These are phyloP conservation scores for Troides helena DNA, from an alignment of 2,888 invertebrate species.

Conservation along the genomic window DNA sequence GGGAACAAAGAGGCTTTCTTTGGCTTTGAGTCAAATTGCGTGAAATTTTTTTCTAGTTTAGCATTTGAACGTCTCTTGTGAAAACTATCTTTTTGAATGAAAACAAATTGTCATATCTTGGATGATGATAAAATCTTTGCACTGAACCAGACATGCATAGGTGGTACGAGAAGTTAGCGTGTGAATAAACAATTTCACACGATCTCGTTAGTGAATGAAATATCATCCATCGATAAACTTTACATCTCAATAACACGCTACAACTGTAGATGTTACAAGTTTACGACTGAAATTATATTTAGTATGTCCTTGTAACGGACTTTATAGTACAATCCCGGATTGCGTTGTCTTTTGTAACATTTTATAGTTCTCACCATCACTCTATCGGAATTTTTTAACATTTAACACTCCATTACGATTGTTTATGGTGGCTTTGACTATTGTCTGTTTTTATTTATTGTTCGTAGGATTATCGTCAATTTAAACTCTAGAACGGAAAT, in stretches of 20 bases:
- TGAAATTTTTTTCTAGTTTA: neutral
- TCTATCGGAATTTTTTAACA: slow-evolving; percentile 31
- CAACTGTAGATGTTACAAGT: slow-evolving; percentile 31
- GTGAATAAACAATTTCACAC: slow-evolving; percentile 7
- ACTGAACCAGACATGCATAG: neutral
- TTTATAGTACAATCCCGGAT: slow-evolving; percentile 33
- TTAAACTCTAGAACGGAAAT: neutral
- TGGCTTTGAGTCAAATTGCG: neutral
- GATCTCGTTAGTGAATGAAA: slow-evolving; percentile 23
- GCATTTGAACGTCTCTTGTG: too few relatives aligned
- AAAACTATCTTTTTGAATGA: neutral
- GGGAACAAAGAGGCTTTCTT: neutral
- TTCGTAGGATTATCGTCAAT: neutral
- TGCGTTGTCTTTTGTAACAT: slow-evolving; percentile 34
- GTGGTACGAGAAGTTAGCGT: slow-evolving; percentile 5
- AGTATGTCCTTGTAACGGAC: slow-evolving; percentile 35
- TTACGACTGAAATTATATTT: slow-evolving; percentile 38
- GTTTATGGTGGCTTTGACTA: slow-evolving; percentile 11
- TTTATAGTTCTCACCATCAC: slow-evolving; percentile 33
- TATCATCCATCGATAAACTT: slow-evolving; percentile 24
- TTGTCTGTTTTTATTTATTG: slow-evolving; percentile 9
- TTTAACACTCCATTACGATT: slow-evolving; percentile 13
- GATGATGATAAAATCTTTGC: neutral
- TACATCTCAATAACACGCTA: slow-evolving; percentile 27
- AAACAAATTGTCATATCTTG: neutral